A percentile compares a stretch with the other conserved stretches of the same genome.
These are phyloP conservation scores for Lycaena phlaeas DNA, from an alignment of 2,888 invertebrate genomes.

Conservation along the genomic window DNA sequence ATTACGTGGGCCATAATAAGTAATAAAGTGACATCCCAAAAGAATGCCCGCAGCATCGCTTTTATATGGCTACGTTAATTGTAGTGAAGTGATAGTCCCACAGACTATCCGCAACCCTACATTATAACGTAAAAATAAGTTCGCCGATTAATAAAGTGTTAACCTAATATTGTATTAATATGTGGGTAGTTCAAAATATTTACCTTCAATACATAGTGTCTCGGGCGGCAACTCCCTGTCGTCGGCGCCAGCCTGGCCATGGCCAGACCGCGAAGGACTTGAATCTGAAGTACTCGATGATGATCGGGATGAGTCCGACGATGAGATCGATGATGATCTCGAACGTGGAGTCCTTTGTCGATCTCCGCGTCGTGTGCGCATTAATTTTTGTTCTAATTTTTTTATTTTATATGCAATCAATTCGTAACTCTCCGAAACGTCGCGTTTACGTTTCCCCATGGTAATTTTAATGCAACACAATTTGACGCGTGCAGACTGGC, in stretches of 20 bases:
- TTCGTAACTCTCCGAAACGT: background rate
- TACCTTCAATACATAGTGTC: background rate
- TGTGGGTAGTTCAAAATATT: background rate
- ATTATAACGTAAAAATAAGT: conserved; percentile 4
- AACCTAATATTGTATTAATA: background rate
- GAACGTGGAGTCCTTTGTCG: background rate
- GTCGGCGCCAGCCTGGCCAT: no score
- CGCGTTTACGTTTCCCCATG: background rate
- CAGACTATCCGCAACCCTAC: conserved; percentile 7
- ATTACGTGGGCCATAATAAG: no score
- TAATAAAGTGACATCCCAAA: background rate
- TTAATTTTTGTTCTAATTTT: conserved; percentile 1
- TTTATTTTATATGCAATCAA: conserved; percentile 5
- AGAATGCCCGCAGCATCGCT: conserved; percentile 1
- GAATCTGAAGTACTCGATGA: background rate
- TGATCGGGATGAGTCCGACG: background rate
- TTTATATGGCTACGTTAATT: conserved; percentile 7
- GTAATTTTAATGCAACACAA: background rate
- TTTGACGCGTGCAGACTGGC: background rate
- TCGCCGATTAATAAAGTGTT: conserved; percentile 7
- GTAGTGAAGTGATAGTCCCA: conserved; percentile 10
- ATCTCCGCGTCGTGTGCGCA: conserved; percentile 2
- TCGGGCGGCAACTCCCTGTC: background rate
- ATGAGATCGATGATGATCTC: background rate
- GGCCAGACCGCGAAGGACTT: background rate